Conservation (phyloP, 2,113 vertebrate species). For the Petrocephalus zakoni region DNA sequence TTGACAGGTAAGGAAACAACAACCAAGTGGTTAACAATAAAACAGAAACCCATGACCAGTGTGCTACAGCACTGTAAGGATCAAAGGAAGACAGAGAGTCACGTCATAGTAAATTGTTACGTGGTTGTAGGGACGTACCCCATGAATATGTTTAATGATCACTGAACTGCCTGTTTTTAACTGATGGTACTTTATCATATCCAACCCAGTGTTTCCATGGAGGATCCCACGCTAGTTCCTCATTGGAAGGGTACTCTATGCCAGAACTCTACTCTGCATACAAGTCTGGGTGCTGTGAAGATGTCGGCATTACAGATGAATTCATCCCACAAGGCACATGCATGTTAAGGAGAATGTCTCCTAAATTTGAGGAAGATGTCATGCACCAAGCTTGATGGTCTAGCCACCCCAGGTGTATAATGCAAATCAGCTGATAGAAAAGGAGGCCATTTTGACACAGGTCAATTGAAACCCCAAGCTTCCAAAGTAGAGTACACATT, state of each 20-base stretch:
- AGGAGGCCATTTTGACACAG: no score
- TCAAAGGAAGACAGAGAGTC: not conserved
- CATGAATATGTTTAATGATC: not conserved
- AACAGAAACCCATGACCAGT: not conserved
- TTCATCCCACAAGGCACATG: not conserved
- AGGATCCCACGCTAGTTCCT: no score
- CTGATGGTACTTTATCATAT: not conserved
- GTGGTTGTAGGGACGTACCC: not conserved
- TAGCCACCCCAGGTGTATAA: not conserved
- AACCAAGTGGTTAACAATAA: not conserved
- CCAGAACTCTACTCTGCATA: not conserved
- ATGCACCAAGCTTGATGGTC: not conserved
- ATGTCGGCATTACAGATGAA: no score
- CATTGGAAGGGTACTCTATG: no score
- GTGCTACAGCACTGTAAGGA: not conserved
- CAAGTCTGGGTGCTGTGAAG: not conserved
- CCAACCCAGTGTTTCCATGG: no score
- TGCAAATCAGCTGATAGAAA: not conserved
- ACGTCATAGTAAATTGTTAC: not conserved
- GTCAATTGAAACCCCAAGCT: no score
- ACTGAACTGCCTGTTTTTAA: not conserved
- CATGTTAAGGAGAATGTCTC: not conserved
- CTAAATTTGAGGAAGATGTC: not conserved
- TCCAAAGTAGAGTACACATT: no score
- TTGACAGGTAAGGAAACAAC: not conserved